Evolutionary conservation across 2,113 vertebrate species (phyloP).

Genomic region (Cheirogaleus medius): DNA sequence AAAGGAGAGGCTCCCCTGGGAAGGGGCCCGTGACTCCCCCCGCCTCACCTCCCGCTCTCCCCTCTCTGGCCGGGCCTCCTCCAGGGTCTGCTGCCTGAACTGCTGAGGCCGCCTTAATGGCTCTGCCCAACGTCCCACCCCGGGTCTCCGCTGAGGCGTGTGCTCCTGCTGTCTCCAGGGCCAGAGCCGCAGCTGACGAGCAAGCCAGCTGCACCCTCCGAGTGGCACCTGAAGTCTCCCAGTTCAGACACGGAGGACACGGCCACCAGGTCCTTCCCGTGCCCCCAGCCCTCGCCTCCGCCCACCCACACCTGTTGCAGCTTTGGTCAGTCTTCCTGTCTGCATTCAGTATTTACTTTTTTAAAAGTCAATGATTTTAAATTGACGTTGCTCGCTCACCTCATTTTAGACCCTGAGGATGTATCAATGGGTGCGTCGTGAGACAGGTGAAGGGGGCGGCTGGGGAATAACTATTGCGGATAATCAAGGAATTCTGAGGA

Average conservation of each 20-base stretch:
- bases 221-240: not conserved
- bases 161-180: not conserved
- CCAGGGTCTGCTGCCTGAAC: not conserved
- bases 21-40: not conserved
- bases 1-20: not conserved
- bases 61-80: not conserved
- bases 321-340: not conserved
- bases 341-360: not conserved
- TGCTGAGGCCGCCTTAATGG: no score
- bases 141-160: rapidly evolving
- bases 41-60: not conserved
- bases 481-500: not conserved
- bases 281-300: not conserved
- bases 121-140: no score
- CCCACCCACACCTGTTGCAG: not conserved
- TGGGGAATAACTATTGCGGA: not conserved
- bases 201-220: not conserved
- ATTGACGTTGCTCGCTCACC: not conserved
- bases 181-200: rapidly evolving
- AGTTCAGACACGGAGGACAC: not conserved
- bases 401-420: not conserved
- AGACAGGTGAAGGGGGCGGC: not conserved
- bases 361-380: not conserved
- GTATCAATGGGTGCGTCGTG: not conserved
- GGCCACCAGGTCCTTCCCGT: no score